Conservation (phyloP, 2,888 invertebrate species). For the Byasa hedistus region DNA sequence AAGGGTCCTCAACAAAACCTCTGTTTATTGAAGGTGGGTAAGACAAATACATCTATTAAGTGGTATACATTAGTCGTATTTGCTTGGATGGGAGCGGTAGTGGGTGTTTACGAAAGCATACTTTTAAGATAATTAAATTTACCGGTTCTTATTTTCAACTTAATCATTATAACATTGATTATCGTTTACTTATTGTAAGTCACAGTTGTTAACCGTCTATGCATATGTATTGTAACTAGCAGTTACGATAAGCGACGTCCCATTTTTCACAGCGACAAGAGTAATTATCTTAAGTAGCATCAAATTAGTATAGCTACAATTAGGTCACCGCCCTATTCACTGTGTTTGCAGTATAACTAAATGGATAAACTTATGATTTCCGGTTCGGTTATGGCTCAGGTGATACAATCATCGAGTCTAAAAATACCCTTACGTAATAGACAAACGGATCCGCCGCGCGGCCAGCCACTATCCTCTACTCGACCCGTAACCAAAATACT, state of each 20-base stretch:
- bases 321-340: too few species aligned
- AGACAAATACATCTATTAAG: conserved; percentile 32
- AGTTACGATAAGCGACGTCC: too few species aligned
- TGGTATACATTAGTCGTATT: conserved; percentile 40
- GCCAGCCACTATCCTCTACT: conserved; percentile 59
- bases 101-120: conserved; percentile 8
- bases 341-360: too few species aligned
- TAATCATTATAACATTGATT: too few species aligned
- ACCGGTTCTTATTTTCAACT: neutral
- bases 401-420: neutral
- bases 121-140: conserved; percentile 18
- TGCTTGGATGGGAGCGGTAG: conserved; percentile 30
- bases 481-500: conserved; percentile 27
- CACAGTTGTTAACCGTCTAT: too few species aligned
- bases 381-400: neutral
- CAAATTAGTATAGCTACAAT: too few species aligned
- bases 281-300: too few species aligned
- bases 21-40: conserved; percentile 25
- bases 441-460: conserved; percentile 63
- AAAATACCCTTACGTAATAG: conserved; percentile 64
- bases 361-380: neutral
- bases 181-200: too few species aligned
- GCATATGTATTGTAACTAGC: too few species aligned
- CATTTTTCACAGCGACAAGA: too few species aligned
- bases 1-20: conserved; percentile 27